These are phyloP conservation scores for Pterostichus madidus DNA, from an alignment of 2,888 invertebrate genomes.

Conservation along the genomic window DNA sequence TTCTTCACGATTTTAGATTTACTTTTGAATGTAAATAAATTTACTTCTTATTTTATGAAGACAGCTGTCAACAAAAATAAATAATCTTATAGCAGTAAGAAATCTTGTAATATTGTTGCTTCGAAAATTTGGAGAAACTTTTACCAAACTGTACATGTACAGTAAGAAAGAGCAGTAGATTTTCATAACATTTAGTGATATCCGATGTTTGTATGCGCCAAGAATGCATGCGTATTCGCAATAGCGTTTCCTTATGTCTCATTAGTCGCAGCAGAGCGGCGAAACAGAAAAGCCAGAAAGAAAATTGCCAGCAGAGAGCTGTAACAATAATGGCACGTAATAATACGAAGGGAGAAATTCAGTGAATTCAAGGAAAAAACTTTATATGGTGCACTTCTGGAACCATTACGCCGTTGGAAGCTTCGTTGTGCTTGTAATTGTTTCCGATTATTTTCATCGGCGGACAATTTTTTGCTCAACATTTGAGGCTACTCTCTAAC, in stretches of 20 bases:
- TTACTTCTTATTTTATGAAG: too few species aligned
- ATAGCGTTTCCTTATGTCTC: conserved; percentile 57
- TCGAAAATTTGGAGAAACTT: too few species aligned
- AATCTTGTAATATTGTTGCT: too few species aligned
- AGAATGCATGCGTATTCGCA: conserved; percentile 27
- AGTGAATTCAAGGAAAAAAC: conserved; percentile 61
- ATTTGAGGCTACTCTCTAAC: conserved; percentile 41
- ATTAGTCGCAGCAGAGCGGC: conserved; percentile 42
- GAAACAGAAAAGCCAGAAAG: conserved; percentile 58
- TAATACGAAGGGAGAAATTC: conserved; percentile 60
- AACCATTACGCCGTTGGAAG: conserved; percentile 57
- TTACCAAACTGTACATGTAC: too few species aligned
- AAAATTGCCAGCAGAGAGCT: conserved; percentile 65
- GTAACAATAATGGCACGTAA: conserved; percentile 64
- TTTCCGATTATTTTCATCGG: conserved; percentile 64
- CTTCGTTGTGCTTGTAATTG: conserved; percentile 62
- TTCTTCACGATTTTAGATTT: too few species aligned
- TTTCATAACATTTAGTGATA: not conserved
- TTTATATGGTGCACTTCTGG: conserved; percentile 63
- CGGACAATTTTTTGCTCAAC: conserved; percentile 51
- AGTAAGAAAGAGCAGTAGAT: not conserved
- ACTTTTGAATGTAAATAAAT: too few species aligned
- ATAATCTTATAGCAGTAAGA: too few species aligned
- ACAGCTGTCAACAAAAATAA: too few species aligned
- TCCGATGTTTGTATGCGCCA: conserved; percentile 17